These are phyloP conservation scores for Ceratina japonica DNA, from an alignment of 1,140 invertebrate genomes.

Conservation along the genomic window DNA sequence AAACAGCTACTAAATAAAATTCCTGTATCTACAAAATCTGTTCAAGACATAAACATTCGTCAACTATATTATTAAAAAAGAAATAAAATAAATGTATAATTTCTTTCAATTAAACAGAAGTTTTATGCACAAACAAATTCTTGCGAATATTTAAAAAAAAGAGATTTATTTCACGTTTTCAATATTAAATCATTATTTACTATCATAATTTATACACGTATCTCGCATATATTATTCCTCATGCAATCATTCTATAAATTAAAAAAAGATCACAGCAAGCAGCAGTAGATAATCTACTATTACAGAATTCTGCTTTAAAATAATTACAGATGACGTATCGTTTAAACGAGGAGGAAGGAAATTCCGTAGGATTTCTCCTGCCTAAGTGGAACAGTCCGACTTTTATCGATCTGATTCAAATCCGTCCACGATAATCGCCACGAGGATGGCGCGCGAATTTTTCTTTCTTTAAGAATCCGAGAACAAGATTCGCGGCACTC, in stretches of 20 bases:
- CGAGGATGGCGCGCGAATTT: constrained; percentile 27
- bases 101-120: background rate
- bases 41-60: background rate
- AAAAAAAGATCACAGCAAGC: background rate
- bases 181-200: no score
- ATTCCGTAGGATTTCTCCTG: constrained; percentile 49
- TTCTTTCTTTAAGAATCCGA: constrained; percentile 13
- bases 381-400: constrained; percentile 43
- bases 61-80: background rate
- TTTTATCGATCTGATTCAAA: constrained; percentile 60
- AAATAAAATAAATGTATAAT: background rate
- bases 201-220: no score
- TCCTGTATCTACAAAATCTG: background rate
- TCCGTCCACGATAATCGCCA: constrained; percentile 46
- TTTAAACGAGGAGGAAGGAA: background rate
- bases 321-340: background rate
- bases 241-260: no score
- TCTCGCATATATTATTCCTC: no score
- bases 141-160: no score
- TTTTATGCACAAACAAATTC: no score
- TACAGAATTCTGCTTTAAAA: background rate
- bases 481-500: background rate
- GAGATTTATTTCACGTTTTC: no score
- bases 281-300: background rate
- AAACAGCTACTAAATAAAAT: background rate